Conservation (phyloP, 2,113 vertebrate genomes). For the Montifringilla adamsi region DNA sequence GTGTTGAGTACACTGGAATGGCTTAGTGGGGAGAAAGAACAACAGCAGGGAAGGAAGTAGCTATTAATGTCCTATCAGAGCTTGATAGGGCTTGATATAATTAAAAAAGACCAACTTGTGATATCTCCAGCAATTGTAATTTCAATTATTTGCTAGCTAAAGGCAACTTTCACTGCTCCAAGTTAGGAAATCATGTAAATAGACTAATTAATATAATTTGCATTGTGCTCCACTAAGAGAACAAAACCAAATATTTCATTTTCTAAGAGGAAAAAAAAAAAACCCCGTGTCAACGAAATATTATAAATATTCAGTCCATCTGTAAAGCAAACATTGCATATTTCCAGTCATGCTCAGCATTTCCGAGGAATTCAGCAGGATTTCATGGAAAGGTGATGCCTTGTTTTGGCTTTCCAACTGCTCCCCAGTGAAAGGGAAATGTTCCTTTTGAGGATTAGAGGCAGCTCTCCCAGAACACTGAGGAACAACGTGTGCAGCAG, state of each 20-base stretch:
- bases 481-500: neutral
- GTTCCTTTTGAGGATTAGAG: slow-evolving; percentile 53
- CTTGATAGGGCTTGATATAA: slow-evolving; percentile 77
- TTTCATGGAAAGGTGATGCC: slow-evolving; percentile 64
- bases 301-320: slow-evolving; percentile 66
- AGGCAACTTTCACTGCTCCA: slow-evolving; percentile 76
- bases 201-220: slow-evolving; percentile 83
- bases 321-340: slow-evolving; percentile 63
- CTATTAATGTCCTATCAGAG: slow-evolving; percentile 71
- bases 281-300: slow-evolving; percentile 58
- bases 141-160: slow-evolving; percentile 82
- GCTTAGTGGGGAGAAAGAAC: slow-evolving; percentile 26
- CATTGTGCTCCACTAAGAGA: slow-evolving; percentile 76
- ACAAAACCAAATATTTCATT: slow-evolving; percentile 80
- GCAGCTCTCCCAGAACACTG: slow-evolving; percentile 21
- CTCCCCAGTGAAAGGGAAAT: slow-evolving; percentile 47
- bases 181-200: slow-evolving; percentile 82
- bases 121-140: slow-evolving; percentile 78
- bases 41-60: slow-evolving; percentile 4
- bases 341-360: slow-evolving; percentile 24
- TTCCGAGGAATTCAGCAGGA: slow-evolving; percentile 55
- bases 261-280: neutral
- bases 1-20: neutral
- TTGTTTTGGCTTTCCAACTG: slow-evolving; percentile 56
- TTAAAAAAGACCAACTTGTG: slow-evolving; percentile 68